Evolutionary conservation across 2,113 vertebrate species (phyloP).

Genomic region (Phrynocephalus versicolor): DNA sequence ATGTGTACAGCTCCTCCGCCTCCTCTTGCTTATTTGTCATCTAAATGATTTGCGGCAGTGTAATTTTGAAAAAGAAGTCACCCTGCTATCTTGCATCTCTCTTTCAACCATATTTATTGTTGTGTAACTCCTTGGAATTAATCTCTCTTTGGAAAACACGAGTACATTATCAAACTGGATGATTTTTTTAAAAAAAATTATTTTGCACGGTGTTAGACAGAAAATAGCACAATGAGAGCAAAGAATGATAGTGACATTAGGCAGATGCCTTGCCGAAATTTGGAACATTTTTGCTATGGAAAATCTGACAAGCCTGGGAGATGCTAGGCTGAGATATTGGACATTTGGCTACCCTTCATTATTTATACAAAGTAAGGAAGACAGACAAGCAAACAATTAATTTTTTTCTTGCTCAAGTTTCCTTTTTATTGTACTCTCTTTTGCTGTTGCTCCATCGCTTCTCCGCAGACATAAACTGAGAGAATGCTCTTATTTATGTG

Average conservation of each 20-base stretch:
- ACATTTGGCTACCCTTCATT: constrained; percentile 23
- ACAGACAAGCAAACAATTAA: constrained; percentile 14
- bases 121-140: not conserved
- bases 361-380: constrained; percentile 28
- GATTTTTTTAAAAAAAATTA: not conserved
- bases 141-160: constrained; percentile 3
- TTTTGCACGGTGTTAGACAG: not conserved
- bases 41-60: not conserved
- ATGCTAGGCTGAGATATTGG: constrained; percentile 11
- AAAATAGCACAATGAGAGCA: constrained; percentile 11
- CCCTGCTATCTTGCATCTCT: not conserved
- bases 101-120: not conserved
- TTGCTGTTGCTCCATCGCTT: constrained; percentile 1
- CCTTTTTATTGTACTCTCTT: constrained; percentile 1
- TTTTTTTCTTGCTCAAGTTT: constrained; percentile 4
- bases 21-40: not conserved
- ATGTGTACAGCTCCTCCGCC: too few relatives aligned
- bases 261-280: constrained; percentile 35
- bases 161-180: constrained; percentile 6
- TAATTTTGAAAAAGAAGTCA: not conserved
- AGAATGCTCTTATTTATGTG: constrained; percentile 30
- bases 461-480: constrained; percentile 11
- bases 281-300: constrained; percentile 29
- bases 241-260: constrained; percentile 35
- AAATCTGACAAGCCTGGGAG: constrained; percentile 27